These are phyloP conservation scores for Stenolophus ochropezus DNA, from an alignment of 2,888 invertebrate species.

Conservation along the genomic window DNA sequence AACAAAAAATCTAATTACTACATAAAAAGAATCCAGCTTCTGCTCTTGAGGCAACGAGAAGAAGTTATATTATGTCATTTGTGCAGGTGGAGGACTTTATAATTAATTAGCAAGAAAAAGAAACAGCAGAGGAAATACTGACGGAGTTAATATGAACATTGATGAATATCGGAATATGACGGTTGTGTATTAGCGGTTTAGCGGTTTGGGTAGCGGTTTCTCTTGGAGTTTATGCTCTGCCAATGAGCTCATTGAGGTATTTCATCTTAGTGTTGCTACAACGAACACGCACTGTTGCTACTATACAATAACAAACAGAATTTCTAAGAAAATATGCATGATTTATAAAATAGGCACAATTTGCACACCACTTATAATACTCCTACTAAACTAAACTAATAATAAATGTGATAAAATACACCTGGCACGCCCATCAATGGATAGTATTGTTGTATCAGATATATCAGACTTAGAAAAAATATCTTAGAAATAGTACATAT, in stretches of 20 bases:
- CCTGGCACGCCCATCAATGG: no score
- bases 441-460: no score
- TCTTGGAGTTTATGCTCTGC: background rate
- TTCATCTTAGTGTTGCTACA: background rate
- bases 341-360: no score
- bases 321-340: no score
- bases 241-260: background rate
- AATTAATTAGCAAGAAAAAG: slow-evolving; percentile 23
- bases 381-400: no score
- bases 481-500: no score
- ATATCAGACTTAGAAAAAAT: no score
- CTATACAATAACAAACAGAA: no score
- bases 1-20: slow-evolving; percentile 54
- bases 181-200: background rate
- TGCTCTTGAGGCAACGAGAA: background rate
- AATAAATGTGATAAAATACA: no score
- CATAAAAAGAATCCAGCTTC: slow-evolving; percentile 23
- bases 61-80: slow-evolving; percentile 6
- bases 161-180: background rate
- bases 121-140: background rate
- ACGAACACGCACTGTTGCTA: background rate
- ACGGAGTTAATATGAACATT: background rate
- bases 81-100: slow-evolving; percentile 1
- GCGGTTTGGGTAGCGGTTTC: background rate
- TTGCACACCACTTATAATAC: no score